Evolutionary conservation across 2,888 invertebrate genomes (phyloP), one percentile per base, ranked within the genome.

Genomic region (Panzeria rudis): DNA sequence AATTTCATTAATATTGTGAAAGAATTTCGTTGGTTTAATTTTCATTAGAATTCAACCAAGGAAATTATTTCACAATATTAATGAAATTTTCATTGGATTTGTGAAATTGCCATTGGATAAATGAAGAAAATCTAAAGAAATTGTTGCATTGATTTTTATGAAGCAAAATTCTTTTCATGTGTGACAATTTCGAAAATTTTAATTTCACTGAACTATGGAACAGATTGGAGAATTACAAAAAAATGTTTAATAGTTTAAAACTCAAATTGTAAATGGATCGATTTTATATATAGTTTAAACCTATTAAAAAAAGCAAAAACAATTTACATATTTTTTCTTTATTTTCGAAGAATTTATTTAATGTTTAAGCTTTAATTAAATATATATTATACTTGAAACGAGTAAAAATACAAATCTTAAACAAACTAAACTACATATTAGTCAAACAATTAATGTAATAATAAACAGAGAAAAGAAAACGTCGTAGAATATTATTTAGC

Each of bases 251-350:
- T 73, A 66, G 56, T 75, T 79, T 62, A 47, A 29, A n/a, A 47
- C n/a, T 50, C 69, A 69, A 50, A 50, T 23, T 92, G 91, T 92
- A 92, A 92, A 92, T 92, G 92, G 90, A 92, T 92, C 92, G 92
- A 92, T 92, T 91, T 92, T 92, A 91, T 91, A 17, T 38, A 8
- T 25, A 47, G 25, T 47, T 66, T n/a, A 47, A 47, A 47, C 62
- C 7, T 32, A 29, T 47, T 66, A 4, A 47, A 44, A 15, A 44
- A 66, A 29, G n/a, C 13, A 17, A 68, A 61, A 64, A 77, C 13
- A 32, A 59, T n/a, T 71, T 11, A 13, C 13, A 38, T 38, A 13
- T 72, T 20, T 73, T 82, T 86, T 82, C 69, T 84, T 86, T 79
- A 79, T 72, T 86, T 86, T 79, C 56, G 72, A 75, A 82, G 81